Conservation (phyloP, 2,113 vertebrate species). For the Gnathonemus echidnorhynchus region DNA sequence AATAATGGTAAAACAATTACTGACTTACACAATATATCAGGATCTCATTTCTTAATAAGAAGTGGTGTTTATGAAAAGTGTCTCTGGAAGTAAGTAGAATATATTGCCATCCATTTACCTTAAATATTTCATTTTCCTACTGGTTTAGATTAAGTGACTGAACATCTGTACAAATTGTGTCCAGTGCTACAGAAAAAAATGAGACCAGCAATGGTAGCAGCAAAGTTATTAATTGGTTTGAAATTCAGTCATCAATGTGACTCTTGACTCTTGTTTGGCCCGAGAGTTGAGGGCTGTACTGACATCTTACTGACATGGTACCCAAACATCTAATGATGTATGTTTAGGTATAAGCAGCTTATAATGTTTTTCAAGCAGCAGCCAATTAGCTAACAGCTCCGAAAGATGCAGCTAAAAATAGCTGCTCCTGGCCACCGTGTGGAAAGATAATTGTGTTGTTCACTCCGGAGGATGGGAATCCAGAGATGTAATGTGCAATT, state of each 20-base stretch:
- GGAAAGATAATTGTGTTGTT: background rate
- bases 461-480: background rate
- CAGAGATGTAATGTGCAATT: background rate
- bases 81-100: background rate
- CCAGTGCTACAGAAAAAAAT: background rate
- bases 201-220: background rate
- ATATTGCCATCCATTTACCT: background rate
- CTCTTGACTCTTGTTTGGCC: background rate
- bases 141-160: background rate
- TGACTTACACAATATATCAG: background rate
- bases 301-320: background rate
- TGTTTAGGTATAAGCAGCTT: background rate
- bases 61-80: background rate
- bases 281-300: background rate
- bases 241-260: background rate
- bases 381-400: slow-evolving; percentile 5
- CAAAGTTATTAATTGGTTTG: background rate
- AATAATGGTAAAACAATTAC: background rate
- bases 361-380: background rate
- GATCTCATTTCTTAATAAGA: background rate
- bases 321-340: background rate
- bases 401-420: background rate
- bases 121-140: background rate
- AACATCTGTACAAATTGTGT: background rate
- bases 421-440: background rate